Evolutionary conservation across 2,888 invertebrate genomes (phyloP).

Genomic region (Leptopilina syphax): DNA sequence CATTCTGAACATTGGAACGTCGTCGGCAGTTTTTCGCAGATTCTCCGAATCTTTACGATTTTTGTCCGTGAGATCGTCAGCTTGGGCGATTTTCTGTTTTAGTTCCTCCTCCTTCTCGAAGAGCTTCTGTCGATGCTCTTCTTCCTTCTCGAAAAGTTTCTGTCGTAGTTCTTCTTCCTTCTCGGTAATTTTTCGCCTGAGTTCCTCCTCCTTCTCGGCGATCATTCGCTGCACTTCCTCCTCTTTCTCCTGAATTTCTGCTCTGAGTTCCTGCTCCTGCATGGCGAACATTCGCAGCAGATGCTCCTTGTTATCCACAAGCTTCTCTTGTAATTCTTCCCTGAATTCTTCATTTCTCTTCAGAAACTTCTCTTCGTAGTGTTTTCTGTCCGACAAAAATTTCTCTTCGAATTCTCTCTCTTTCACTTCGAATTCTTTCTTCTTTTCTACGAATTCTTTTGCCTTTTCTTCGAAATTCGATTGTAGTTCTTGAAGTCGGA

Average conservation of each 20-base stretch:
- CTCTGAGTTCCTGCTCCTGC: neutral
- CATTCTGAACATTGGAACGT: constrained; percentile 64
- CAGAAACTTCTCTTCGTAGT: no score
- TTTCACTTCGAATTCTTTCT: no score
- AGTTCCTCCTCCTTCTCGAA: constrained; percentile 39
- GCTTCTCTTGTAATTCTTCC: neutral
- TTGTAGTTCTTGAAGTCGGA: no score
- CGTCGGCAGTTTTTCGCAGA: constrained; percentile 72
- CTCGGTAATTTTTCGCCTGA: neutral
- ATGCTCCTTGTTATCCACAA: neutral
- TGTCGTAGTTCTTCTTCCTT: neutral
- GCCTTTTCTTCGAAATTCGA: no score
- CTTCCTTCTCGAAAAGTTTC: neutral
- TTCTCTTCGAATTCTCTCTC: no score
- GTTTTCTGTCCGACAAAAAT: no score
- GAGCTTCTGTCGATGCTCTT: constrained; percentile 53
- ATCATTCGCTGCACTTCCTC: constrained; percentile 14
- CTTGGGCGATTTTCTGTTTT: constrained; percentile 35
- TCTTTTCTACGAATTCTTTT: no score
- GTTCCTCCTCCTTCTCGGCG: neutral
- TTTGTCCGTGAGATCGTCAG: constrained; percentile 42
- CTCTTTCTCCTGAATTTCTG: neutral
- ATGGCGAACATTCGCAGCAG: constrained; percentile 29
- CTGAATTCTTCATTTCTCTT: no score
- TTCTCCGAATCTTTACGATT: constrained; percentile 34